Percentiles rank a stretch among this genome's conserved stretches.
phyloP scores from a whole-genome alignment of 2,113 vertebrate species.

The Butorides virescens region DNA sequence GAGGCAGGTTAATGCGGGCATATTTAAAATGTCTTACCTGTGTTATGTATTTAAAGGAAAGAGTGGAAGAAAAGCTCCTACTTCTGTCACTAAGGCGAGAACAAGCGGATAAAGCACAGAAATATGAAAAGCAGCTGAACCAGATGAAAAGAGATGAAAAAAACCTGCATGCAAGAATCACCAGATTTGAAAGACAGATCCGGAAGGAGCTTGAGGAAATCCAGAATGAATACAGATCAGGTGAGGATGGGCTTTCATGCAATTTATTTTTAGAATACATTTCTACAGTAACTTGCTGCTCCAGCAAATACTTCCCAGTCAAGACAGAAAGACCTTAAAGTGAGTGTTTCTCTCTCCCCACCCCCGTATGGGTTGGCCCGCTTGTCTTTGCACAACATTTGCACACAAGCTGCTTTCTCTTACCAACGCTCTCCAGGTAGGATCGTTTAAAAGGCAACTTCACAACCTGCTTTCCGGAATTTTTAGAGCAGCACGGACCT shows the following conservation, averaged over 20 bases:
- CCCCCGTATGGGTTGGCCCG: too few species aligned
- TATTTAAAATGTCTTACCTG: neutral
- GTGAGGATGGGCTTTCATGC: constrained; percentile 37
- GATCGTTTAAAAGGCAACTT: neutral
- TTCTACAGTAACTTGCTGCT: neutral
- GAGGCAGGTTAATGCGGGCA: too few species aligned
- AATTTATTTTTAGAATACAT: neutral
- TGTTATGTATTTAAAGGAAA: constrained; percentile 62
- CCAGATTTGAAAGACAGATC: constrained; percentile 74
- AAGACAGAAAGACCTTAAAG: neutral
- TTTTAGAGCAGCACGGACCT: neutral
- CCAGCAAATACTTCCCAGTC: neutral
- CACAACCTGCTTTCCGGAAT: neutral
- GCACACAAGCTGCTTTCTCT: neutral
- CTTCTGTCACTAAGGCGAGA: constrained; percentile 69
- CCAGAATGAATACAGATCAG: constrained; percentile 80
- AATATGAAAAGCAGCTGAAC: constrained; percentile 40
- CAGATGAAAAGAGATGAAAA: constrained; percentile 67
- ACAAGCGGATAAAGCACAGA: constrained; percentile 53
- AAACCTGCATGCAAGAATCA: constrained; percentile 70
- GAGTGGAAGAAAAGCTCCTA: constrained; percentile 62
- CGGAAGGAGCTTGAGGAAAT: constrained; percentile 80
- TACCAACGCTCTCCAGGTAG: neutral
- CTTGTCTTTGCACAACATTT: neutral
- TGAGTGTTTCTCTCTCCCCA: neutral